Base-by-base conservation (phyloP, 2,888 invertebrate species). In the Agapostemon virescens region DNA sequence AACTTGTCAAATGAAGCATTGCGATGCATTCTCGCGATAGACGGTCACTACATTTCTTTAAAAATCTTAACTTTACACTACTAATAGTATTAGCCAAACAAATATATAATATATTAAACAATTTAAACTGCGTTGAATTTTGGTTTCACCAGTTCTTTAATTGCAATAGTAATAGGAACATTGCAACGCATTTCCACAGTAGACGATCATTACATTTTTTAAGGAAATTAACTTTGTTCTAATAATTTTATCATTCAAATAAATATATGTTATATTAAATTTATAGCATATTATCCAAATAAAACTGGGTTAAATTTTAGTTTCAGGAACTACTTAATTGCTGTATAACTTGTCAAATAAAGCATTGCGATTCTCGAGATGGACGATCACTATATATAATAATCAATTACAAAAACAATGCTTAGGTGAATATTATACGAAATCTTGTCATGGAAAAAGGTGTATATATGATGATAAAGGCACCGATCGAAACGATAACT, bases 381-480 rank as follows among this genome's bases (percentile, higher is more conserved):
- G 30, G 17, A 30, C 55, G 55, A 55, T 26, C 55, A 7, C 17
- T 26, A 30, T 26, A 30, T 17, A 17, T 17, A 55, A 17, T 55
- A 17, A 61, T 33, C 30, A 61, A 20, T 20, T 61, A 9, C 30
- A 61, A 20, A 38, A 20, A n/a, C 20, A 69, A 69, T 20, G 36
- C 23, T 69, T 69, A 17, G 23, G 20, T 36, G 33, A 20, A 63
- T 63, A 36, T 33, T 63, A 36, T n/a, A n/a, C 13, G n/a, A 36
- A 63, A 63, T 36, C 63, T 36, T 33, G 63, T 36, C 63, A 13
- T 36, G n/a, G 1, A 20, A 11, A 7, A 30, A 11, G 26, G 23
- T n/a, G 17, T 11, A 7, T 63, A 33, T 63, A 55, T n/a, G n/a
- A 64, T n/a, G 40, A 75, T 69, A 76, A 69, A 76, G 69, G 36